Evolutionary conservation across 2,797 vertebrate species (phyloP), one percentile per base, ranked within the genome.

Genomic region (Staurois parvus): DNA sequence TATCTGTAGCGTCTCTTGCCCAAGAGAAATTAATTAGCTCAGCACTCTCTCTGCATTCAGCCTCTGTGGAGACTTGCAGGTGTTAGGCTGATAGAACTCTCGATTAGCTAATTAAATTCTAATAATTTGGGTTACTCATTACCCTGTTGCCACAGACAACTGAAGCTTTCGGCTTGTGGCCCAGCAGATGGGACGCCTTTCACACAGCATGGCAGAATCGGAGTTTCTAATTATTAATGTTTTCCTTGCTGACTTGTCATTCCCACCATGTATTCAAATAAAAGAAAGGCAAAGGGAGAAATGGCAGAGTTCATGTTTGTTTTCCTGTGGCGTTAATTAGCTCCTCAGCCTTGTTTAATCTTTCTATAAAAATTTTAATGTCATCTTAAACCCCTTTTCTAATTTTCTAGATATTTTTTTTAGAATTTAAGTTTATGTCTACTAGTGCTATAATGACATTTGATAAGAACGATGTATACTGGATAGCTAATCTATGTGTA

Each of bases 91-190:
- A 85, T 80, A 80, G 64, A 52, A 75, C 21, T 74, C 62, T 85
- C 30, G 70, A 85, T 85, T 74, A 85, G 70, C 84, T 80, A 80
- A 85, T 85, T 85, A 85, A 72, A 85, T 80, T 85, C 84, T 80
- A 79, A 85, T 85, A 80, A 85, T 80, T 80, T 85, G 62, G 59
- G 77, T 62, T 85, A 80, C 84, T 80, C 84, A 80, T 85, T 85
- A 85, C 84, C 32, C 70, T 85, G 84, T 80, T 80, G 77, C 59
- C 45, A 80, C 30, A 75, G 84, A 85, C 84, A 85, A 80, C 77
- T 80, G 77, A 85, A 68, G 76, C 77, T 68, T 79, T 74, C 69
- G 40, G 59, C 67, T 75, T 75, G 75, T 40, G 70, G 70, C n/a
- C 29, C 40, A 68, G 84, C 84, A 85, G 84, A 85, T 85, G 77